Percentiles rank a stretch among this genome's conserved stretches.
Evolutionary conservation across 2,888 invertebrate genomes (phyloP).

Genomic region (Odontomyia ornata): DNA sequence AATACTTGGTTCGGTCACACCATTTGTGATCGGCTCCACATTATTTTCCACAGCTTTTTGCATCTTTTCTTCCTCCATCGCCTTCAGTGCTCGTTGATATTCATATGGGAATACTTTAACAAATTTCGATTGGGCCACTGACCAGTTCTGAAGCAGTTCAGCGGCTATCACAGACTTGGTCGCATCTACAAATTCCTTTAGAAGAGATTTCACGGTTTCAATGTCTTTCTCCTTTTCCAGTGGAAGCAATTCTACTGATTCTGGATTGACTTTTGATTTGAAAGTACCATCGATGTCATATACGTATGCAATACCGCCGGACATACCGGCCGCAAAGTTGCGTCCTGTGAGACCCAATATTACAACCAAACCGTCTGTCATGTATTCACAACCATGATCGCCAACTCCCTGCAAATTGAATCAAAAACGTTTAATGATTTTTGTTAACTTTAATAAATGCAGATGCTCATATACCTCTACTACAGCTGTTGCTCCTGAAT

Average conservation of each 20-base stretch:
- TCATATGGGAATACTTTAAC: slow-evolving; percentile 98
- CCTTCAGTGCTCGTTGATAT: slow-evolving; percentile 88
- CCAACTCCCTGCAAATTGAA: slow-evolving; percentile 78
- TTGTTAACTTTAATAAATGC: slow-evolving; percentile 8
- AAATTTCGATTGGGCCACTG: slow-evolving; percentile 78
- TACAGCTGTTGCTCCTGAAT: slow-evolving; percentile 95
- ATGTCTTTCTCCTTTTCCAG: slow-evolving; percentile 82
- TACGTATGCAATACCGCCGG: slow-evolving; percentile 93
- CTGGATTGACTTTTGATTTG: slow-evolving; percentile 89
- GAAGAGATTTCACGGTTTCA: slow-evolving; percentile 75
- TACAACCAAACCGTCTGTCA: slow-evolving; percentile 94
- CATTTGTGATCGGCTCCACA: slow-evolving; percentile 58
- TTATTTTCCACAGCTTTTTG: slow-evolving; percentile 56
- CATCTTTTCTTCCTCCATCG: slow-evolving; percentile 66
- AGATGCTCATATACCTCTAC: slow-evolving; percentile 73
- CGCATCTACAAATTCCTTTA: slow-evolving; percentile 85
- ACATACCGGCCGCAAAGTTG: slow-evolving; percentile 99
- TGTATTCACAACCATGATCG: slow-evolving; percentile 99
- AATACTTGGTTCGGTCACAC: slow-evolving; percentile 65
- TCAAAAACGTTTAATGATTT: not conserved
- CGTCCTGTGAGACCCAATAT: slow-evolving; percentile 94
- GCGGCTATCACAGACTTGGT: slow-evolving; percentile 89
- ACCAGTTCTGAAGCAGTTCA: slow-evolving; percentile 82
- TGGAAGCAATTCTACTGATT: slow-evolving; percentile 91
- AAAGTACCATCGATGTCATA: slow-evolving; percentile 89